Conservation (phyloP, 2,797 vertebrate genomes). For the Myotis vivesi region DNA sequence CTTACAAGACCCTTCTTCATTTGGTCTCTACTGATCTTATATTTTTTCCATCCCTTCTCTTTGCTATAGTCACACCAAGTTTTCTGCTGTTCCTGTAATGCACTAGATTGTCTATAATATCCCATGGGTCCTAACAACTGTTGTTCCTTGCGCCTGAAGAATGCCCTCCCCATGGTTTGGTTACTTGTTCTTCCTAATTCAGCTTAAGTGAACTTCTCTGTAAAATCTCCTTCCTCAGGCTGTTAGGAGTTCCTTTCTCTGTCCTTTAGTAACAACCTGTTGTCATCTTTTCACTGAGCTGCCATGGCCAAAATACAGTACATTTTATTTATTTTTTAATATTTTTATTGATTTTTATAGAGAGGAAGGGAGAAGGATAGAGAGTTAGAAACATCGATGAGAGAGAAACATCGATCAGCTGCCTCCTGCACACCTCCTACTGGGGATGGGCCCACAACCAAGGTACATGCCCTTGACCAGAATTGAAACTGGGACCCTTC, state of each 20-base stretch:
- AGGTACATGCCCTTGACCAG: too few relatives aligned
- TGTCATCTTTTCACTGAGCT: constrained; percentile 19
- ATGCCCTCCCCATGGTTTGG: not conserved
- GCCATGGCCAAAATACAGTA: not conserved
- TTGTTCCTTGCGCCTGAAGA: not conserved
- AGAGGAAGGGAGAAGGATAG: too few relatives aligned
- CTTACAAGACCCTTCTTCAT: not conserved
- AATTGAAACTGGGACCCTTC: too few relatives aligned
- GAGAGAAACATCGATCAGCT: too few relatives aligned
- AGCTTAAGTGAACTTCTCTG: constrained; percentile 10
- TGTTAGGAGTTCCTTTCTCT: not conserved
- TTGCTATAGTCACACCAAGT: not conserved
- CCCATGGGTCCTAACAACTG: not conserved
- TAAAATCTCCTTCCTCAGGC: not conserved
- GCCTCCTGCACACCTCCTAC: too few relatives aligned
- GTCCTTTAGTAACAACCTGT: not conserved
- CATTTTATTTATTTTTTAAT: not conserved
- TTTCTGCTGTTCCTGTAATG: not conserved
- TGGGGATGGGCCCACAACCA: too few relatives aligned
- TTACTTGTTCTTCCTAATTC: constrained; percentile 34
- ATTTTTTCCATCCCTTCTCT: not conserved
- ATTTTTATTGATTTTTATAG: too few relatives aligned
- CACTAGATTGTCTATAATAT: not conserved
- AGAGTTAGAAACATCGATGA: too few relatives aligned
- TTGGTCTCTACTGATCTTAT: not conserved